A percentile compares a stretch with the other conserved stretches of the same genome.
These are phyloP conservation scores for Gila orcuttii DNA, from an alignment of 2,113 vertebrate genomes.

Conservation along the genomic window DNA sequence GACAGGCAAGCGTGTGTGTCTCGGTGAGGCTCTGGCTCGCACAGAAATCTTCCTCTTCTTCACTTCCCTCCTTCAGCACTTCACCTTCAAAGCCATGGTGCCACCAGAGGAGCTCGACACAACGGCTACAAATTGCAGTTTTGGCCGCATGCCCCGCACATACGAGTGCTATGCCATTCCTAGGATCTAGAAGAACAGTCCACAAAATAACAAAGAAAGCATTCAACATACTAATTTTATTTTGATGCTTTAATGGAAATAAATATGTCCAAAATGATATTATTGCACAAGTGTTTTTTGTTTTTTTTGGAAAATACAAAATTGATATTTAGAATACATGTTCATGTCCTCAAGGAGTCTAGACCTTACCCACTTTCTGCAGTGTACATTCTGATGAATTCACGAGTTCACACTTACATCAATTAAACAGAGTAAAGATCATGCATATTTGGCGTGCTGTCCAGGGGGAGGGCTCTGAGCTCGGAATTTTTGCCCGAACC, in stretches of 20 bases:
- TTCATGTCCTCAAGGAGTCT: too few species aligned
- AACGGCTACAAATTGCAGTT: conserved; percentile 39
- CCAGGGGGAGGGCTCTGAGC: too few species aligned
- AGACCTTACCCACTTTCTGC: not conserved
- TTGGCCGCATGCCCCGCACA: conserved; percentile 43
- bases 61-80: conserved; percentile 58
- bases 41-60: conserved; percentile 57
- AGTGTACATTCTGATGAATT: not conserved
- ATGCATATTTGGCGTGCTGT: too few species aligned
- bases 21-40: conserved; percentile 58
- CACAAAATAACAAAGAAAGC: not conserved
- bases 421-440: too few species aligned
- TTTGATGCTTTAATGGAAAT: conserved; percentile 8
- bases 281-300: not conserved
- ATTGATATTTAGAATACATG: not conserved
- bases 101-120: conserved; percentile 53
- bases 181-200: conserved; percentile 33
- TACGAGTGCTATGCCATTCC: conserved; percentile 54
- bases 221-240: not conserved
- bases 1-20: conserved; percentile 57
- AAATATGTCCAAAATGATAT: not conserved
- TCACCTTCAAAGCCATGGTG: conserved; percentile 55
- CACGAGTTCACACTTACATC: too few species aligned
- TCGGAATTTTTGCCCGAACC: too few species aligned
- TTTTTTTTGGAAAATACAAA: conserved; percentile 5